A percentile compares a stretch with the other conserved stretches of the same genome.
phyloP scores from a whole-genome alignment of 2,113 vertebrate genomes.

The Lipophrys pholis region DNA sequence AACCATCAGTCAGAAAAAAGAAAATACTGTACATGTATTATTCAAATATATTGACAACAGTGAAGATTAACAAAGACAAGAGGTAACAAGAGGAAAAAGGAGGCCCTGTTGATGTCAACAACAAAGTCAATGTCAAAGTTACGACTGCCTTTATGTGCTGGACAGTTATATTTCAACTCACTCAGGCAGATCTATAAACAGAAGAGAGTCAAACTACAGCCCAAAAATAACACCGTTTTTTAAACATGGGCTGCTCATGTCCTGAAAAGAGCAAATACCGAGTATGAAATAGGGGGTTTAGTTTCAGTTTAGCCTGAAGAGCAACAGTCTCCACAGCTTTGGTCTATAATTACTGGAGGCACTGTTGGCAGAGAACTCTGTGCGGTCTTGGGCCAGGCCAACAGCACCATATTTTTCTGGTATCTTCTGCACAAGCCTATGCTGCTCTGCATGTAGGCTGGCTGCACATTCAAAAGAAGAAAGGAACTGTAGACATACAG shows the following conservation, averaged over 20 bases:
- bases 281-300: slow-evolving; percentile 74
- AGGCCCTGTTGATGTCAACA: slow-evolving; percentile 33
- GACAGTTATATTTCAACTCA: slow-evolving; percentile 46
- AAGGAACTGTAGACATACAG: slow-evolving; percentile 12
- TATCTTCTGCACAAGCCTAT: slow-evolving; percentile 59
- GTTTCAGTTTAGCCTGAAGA: slow-evolving; percentile 77
- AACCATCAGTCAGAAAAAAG: background rate
- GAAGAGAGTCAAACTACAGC: slow-evolving; percentile 52
- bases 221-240: slow-evolving; percentile 78
- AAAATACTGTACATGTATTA: slow-evolving; percentile 3
- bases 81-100: background rate
- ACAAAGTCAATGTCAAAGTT: slow-evolving; percentile 6
- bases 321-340: slow-evolving; percentile 67
- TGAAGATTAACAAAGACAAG: slow-evolving; percentile 33
- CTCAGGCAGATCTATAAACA: slow-evolving; percentile 61
- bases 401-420: slow-evolving; percentile 69
- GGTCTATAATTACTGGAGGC: slow-evolving; percentile 80
- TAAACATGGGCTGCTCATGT: slow-evolving; percentile 66
- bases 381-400: slow-evolving; percentile 72
- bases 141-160: slow-evolving; percentile 23
- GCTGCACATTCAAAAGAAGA: slow-evolving; percentile 25
- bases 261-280: slow-evolving; percentile 75
- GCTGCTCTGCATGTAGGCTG: slow-evolving; percentile 29
- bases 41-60: slow-evolving; percentile 12
- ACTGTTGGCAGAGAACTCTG: slow-evolving; percentile 66